Evolutionary conservation across 2,888 invertebrate genomes (phyloP), one percentile per base, ranked within the genome.

Genomic region (Thecophora atra): DNA sequence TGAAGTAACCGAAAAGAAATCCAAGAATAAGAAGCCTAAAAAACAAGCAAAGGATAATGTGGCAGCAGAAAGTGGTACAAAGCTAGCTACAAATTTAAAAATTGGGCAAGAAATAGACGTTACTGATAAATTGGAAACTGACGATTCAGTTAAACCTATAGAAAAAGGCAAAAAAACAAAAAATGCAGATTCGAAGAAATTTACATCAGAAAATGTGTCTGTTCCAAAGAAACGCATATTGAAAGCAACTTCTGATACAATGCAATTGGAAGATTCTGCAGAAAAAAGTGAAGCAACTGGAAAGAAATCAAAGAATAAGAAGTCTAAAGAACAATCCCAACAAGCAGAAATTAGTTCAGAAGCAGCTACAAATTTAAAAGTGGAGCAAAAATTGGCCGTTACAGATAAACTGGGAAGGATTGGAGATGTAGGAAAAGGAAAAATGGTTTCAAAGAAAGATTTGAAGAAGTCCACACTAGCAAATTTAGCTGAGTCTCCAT

Each of bases 161-260:
- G 52, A 65, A 51, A 52, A 28, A n/a, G 65, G n/a, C 51, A 37
- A 15, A n/a, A 42, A 42, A 42, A 21, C 21, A 0, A 63, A 62
- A 67, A 70, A 7, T 78, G 88, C 88, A 84, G 88, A 87, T 69
- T 87, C 87, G 37, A 87, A 85, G 71, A 65, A 75, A 71, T 24
- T 73, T 44, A 11, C 6, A 13, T n/a, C 19, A n/a, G 37, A 11
- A 37, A 37, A 37, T 37, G 37, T 30, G 30, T 30, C 5, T 30
- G 30, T 6, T 4, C 8, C 37, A 37, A 1, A 37, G 37, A 37
- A 37, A 37, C 1, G 11, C 11, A 2, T 8, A 37, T 6, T 37
- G 37, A 1, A 37, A 6, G 37, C 6, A 1, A 37, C 37, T 2
- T 37, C 37, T 37, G 37, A 37, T 37, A 6, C 6, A 37, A 37